Base-by-base conservation (phyloP, 2,797 vertebrate genomes). In the Ptychobarbus kaznakovi region DNA sequence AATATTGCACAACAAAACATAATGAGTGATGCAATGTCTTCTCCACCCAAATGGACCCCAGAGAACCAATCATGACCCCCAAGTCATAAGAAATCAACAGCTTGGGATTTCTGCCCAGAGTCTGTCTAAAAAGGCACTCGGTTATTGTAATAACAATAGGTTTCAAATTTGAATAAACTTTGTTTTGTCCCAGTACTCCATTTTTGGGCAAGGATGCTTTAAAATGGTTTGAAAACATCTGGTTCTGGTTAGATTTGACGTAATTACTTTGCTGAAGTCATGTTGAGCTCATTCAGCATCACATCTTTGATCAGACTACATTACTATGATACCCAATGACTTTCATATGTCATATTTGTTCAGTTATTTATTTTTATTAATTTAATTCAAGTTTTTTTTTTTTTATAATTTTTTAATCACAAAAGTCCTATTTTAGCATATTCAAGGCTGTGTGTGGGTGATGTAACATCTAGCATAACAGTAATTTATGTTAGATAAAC, bases 221-320 rank as follows among this genome's bases (percentile, higher is more conserved):
- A 66, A 70, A 70, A 58, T 72, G 84, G 42, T 44, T 25, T 61
- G 44, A 83, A 84, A 83, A 90, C 94, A 95, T 96, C 93, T 96
- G 95, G 87, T 92, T 90, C 86, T 90, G 80, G 93, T 94, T 92
- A 74, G 10, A 35, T 32, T 51, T 94, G 92, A 94, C 83, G 91
- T 89, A 93, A 91, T 86, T n/a, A 83, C 73, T 86, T 87, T 83
- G 44, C 81, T 85, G 69, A 90, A 89, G 89, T 87, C 89, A 89
- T 66, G 86, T 58, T 85, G 91, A 92, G 89, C 91, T 94, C 91
- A 92, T 85, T 80, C 25, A 70, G 66, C 32, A 86, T 81, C 86
- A 74, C 74, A 58, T 72, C n/a, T 56, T 82, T 80, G 77, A 80
- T 87, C 74, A 66, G 53, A 40, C 38, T 80, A 80, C 28, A 20